Base-by-base conservation (phyloP, 2,888 invertebrate species). In the Alsophila aescularia region DNA sequence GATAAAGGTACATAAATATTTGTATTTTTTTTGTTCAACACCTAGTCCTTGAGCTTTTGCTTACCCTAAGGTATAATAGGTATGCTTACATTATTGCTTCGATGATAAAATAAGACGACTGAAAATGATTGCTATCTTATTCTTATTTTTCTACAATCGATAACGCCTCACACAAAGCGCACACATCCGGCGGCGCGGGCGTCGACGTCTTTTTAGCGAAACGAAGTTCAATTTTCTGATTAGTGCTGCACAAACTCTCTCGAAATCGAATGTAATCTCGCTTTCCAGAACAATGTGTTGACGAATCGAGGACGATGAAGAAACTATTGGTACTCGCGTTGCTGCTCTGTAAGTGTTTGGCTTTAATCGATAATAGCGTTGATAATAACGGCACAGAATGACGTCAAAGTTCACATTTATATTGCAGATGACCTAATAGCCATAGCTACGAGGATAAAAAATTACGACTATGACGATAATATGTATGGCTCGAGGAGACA, bases 381-480 rank as follows among this genome's bases (percentile, higher is more conserved):
- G 44, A 43, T 56, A n/a, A n/a, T n/a, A n/a, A 62, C 47, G 29
- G 31, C 47, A 49, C 42, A 43, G 51, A 53, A 54, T 62, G 58
- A 66, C 52, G 44, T 52, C 16, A 49, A 64, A 52, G 35, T 43
- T 45, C 39, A 44, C 52, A 49, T 60, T 67, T 62, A 63, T 64
- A 61, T 85, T 83, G 29, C 79, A 90, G 90, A 90, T 78, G 80
- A 90, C 67, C 67, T 88, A 51, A 64, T 87, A 52, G 75, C 79
- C 16, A 67, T 72, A 29, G 81, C 79, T 31, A 77, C 75, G 12
- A 75, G 83, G 67, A 56, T 72, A 21, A 77, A 68, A 49, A 75
- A 66, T 67, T 89, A 83, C 53, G 90, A 90, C 58, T 88, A 90
- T 54, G 87, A 87, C 1, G 89, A 90, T 35, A 45, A 90, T 35